Percentiles rank a stretch among this genome's conserved stretches.
Conservation (phyloP, 2,113 vertebrate genomes). For the Morone saxatilis region DNA sequence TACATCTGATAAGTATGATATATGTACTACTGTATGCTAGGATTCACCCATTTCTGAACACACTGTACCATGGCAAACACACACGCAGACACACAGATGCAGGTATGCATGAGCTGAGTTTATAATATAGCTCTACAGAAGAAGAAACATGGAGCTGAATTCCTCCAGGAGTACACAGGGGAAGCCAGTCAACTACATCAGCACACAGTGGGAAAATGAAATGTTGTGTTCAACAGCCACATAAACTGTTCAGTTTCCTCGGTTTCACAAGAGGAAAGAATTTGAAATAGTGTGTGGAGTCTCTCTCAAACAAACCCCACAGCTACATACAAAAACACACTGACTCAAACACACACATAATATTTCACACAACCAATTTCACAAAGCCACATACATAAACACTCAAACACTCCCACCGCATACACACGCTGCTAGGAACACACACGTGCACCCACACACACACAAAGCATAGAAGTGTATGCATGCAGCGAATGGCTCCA, state of each 20-base stretch:
- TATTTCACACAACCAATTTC: conserved; percentile 65
- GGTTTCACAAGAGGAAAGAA: conserved; percentile 75
- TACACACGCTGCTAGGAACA: conserved; percentile 13
- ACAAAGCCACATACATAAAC: conserved; percentile 65
- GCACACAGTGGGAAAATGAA: conserved; percentile 73
- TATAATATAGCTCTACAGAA: conserved; percentile 1
- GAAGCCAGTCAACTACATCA: conserved; percentile 64
- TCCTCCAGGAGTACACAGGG: conserved; percentile 42
- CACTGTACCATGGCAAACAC: conserved; percentile 1
- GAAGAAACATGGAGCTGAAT: conserved; percentile 43
- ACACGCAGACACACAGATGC: conserved; percentile 31
- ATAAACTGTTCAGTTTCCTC: conserved; percentile 69
- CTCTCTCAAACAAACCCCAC: conserved; percentile 50
- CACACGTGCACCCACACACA: conserved; percentile 29
- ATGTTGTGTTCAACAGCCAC: conserved; percentile 69
- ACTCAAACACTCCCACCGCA: conserved; percentile 24
- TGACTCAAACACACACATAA: conserved; percentile 64
- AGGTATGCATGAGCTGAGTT: conserved; percentile 4
- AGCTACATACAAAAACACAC: conserved; percentile 60
- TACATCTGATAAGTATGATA: too few relatives aligned
- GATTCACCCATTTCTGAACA: too few relatives aligned
- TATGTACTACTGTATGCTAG: too few relatives aligned
- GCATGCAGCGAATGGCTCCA: conserved; percentile 52
- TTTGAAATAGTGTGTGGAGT: conserved; percentile 59
- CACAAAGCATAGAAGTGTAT: conserved; percentile 15